A percentile compares a stretch with the other conserved stretches of the same genome.
phyloP scores from a whole-genome alignment of 1,140 invertebrate species.

The Leucophenga varia region DNA sequence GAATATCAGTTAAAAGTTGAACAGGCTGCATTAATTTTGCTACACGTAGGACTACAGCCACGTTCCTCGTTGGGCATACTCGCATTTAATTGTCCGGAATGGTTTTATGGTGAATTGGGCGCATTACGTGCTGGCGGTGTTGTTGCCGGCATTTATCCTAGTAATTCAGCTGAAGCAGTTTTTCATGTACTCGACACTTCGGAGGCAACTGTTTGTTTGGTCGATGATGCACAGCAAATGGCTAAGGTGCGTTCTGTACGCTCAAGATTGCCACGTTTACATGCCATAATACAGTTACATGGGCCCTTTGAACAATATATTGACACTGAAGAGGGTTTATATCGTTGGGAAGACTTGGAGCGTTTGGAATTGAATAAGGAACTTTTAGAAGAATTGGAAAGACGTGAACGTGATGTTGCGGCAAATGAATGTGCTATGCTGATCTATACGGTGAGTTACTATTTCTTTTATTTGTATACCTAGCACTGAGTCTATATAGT shows the following conservation, averaged over 20 bases:
- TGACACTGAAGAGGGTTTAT: slow-evolving; percentile 35
- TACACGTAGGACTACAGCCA: slow-evolving; percentile 79
- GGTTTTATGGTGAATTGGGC: slow-evolving; percentile 82
- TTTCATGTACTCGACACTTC: slow-evolving; percentile 72
- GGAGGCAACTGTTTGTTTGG: slow-evolving; percentile 79
- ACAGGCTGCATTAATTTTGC: slow-evolving; percentile 80
- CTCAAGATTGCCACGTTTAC: slow-evolving; percentile 70
- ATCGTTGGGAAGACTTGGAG: slow-evolving; percentile 78
- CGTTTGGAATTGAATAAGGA: slow-evolving; percentile 66
- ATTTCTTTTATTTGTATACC: not conserved
- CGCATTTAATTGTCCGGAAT: slow-evolving; percentile 89
- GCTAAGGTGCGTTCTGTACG: slow-evolving; percentile 77
- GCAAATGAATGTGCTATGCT: slow-evolving; percentile 87
- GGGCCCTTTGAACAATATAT: slow-evolving; percentile 59
- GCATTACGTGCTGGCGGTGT: slow-evolving; percentile 89
- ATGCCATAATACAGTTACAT: slow-evolving; percentile 82
- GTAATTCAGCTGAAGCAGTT: slow-evolving; percentile 83
- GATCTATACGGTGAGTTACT: slow-evolving; percentile 71
- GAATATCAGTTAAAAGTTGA: slow-evolving; percentile 73
- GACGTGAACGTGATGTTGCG: slow-evolving; percentile 66
- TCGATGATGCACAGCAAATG: slow-evolving; percentile 84
- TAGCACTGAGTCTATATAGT: too few species aligned
- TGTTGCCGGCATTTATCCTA: slow-evolving; percentile 87
- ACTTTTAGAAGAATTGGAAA: slow-evolving; percentile 17
- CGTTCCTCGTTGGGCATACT: slow-evolving; percentile 81